Conservation (phyloP, 2,113 vertebrate genomes). For the Glaucomys volans region DNA sequence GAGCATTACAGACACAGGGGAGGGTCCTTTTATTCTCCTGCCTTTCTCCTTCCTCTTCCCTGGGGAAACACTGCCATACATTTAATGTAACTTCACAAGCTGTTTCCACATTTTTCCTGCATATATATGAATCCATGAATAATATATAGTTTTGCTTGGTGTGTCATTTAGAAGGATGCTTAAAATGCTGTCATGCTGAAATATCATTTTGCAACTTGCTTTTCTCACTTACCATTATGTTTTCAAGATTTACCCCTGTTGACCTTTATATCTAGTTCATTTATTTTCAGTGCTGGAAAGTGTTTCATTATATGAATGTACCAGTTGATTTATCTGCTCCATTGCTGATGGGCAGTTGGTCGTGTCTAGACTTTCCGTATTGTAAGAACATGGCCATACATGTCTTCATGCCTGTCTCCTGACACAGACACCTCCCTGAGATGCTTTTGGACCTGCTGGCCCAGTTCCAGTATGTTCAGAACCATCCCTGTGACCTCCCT, state of each 20-base stretch:
- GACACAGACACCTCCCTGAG: neutral
- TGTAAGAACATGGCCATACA: rapidly evolving
- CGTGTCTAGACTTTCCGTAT: neutral
- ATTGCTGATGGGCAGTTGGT: neutral
- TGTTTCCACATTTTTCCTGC: neutral
- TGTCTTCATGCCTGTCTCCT: neutral
- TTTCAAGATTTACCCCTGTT: neutral
- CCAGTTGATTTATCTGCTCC: neutral
- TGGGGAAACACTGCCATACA: neutral
- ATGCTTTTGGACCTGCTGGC: neutral
- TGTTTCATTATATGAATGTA: neutral
- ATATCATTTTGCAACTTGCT: neutral
- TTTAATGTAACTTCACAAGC: neutral
- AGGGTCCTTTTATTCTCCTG: neutral
- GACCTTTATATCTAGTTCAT: neutral
- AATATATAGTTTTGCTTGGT: neutral
- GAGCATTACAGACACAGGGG: neutral
- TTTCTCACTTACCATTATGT: neutral
- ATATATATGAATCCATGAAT: neutral
- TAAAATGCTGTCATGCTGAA: neutral
- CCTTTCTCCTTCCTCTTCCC: neutral
- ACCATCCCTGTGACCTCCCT: neutral
- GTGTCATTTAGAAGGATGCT: neutral
- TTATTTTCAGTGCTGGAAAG: neutral
- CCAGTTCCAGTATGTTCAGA: neutral